A percentile compares a stretch with the other conserved stretches of the same genome.
Evolutionary conservation across 2,797 vertebrate genomes (phyloP).

Genomic region (Sternotherus odoratus): DNA sequence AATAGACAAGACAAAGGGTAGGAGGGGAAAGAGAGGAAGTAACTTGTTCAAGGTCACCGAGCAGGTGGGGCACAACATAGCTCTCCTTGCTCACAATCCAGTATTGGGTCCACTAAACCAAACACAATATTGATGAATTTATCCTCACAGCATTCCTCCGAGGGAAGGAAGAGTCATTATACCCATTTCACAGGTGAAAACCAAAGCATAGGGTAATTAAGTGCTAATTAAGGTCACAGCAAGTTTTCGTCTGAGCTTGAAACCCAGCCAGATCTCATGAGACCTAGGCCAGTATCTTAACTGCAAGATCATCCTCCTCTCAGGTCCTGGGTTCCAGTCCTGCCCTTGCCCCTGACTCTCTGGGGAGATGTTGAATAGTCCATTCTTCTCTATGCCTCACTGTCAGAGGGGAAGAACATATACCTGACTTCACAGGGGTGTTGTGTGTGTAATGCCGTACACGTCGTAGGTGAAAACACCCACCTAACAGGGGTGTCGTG

Average conservation of each 20-base stretch:
- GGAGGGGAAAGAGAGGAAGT: neutral
- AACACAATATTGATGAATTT: neutral
- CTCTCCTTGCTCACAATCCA: neutral
- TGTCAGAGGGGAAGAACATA: accelerated
- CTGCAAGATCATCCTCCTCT: neutral
- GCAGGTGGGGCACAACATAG: neutral
- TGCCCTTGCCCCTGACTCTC: accelerated
- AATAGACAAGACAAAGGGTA: neutral
- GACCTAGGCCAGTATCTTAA: neutral
- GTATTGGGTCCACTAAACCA: neutral
- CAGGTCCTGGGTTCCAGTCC: neutral
- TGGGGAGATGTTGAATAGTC: accelerated
- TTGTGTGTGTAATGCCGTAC: neutral
- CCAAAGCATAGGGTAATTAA: neutral
- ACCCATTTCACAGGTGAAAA: neutral
- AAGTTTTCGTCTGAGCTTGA: neutral
- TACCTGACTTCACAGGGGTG: accelerated
- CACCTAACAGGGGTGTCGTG: conserved; percentile 49
- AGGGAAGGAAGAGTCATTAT: neutral
- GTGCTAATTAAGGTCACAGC: neutral
- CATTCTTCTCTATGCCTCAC: neutral
- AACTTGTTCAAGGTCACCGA: neutral
- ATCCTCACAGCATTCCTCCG: neutral
- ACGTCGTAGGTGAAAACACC: neutral
- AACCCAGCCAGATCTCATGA: neutral